phyloP scores from a whole-genome alignment of 2,113 vertebrate species.

The Misgurnus mizolepis region DNA sequence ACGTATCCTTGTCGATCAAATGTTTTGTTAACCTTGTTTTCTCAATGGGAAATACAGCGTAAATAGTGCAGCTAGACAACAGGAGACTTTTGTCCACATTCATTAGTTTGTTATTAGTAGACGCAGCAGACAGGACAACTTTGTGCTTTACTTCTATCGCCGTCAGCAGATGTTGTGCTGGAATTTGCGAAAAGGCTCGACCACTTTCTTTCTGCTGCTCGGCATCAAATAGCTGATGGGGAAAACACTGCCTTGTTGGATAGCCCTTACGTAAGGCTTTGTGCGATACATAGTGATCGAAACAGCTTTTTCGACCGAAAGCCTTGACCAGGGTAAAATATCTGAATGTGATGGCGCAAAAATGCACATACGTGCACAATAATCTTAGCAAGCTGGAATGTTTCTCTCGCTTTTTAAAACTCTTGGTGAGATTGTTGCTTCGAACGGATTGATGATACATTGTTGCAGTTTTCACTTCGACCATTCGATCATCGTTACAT shows the following conservation, averaged over 20 bases:
- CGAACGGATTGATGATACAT: conserved; percentile 20
- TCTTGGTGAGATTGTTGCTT: neutral
- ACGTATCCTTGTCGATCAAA: neutral
- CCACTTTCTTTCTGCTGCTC: conserved; percentile 34
- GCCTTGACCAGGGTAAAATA: neutral
- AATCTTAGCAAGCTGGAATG: neutral
- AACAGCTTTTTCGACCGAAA: conserved; percentile 18
- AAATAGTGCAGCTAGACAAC: conserved; percentile 17
- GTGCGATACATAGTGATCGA: conserved; percentile 44
- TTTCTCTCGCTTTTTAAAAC: conserved; percentile 1
- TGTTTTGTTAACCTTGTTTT: conserved; percentile 11
- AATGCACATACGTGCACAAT: neutral
- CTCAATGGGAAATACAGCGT: neutral
- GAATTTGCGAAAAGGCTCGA: conserved; percentile 39
- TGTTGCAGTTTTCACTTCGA: conserved; percentile 10
- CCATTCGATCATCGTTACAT: neutral
- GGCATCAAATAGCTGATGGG: conserved; percentile 48
- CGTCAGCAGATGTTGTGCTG: conserved; percentile 34
- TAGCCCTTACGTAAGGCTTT: conserved; percentile 58
- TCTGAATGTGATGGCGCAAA: conserved; percentile 3
- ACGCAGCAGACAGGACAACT: neutral
- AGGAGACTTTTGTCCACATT: neutral
- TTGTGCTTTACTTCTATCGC: neutral
- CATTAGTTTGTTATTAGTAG: conserved; percentile 7
- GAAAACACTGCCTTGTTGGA: conserved; percentile 41